Percentiles rank a stretch among this genome's conserved stretches.
phyloP scores from a whole-genome alignment of 1,140 invertebrate genomes.

The Scaptomyza montana region DNA sequence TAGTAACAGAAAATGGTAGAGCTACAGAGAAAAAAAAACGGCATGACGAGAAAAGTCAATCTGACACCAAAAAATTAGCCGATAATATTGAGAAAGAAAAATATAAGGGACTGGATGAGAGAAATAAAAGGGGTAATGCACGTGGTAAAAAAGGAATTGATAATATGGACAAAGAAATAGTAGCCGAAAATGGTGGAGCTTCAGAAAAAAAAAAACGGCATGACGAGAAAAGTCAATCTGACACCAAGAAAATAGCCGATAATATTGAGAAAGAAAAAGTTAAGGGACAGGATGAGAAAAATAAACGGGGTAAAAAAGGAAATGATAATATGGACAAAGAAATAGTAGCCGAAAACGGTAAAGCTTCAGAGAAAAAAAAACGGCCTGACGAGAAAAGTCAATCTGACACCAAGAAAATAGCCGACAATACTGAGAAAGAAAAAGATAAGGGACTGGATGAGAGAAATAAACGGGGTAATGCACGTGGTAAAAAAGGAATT shows the following conservation, averaged over 20 bases:
- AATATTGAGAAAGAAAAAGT: background rate
- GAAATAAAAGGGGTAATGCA: background rate
- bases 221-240: background rate
- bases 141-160: background rate
- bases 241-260: background rate
- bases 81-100: background rate
- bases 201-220: slow-evolving; percentile 1
- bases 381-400: background rate
- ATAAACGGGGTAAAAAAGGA: background rate
- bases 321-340: background rate
- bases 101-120: background rate
- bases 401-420: background rate
- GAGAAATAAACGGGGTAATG: background rate
- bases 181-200: background rate
- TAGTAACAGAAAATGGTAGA: background rate
- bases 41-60: background rate
- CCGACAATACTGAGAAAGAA: background rate
- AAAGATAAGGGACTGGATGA: slow-evolving; percentile 1
- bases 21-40: background rate
- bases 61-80: background rate
- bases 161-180: background rate
- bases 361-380: background rate
- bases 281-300: slow-evolving; percentile 3
- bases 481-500: background rate
- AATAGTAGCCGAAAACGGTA: background rate